phyloP scores from a whole-genome alignment of 2,888 invertebrate genomes.

The Lottia scabra region DNA sequence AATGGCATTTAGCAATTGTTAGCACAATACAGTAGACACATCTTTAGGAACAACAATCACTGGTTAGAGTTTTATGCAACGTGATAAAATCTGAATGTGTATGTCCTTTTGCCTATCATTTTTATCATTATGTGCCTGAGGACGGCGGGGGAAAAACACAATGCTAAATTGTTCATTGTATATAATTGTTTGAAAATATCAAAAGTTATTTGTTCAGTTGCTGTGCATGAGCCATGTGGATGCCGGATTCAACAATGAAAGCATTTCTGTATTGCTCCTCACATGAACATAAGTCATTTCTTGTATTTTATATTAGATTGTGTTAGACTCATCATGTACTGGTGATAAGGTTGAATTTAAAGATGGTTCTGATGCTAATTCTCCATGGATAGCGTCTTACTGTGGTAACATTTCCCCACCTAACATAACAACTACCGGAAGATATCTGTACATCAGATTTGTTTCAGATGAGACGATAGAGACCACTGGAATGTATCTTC shows the following conservation, averaged over 20 bases:
- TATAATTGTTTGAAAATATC: too few relatives aligned
- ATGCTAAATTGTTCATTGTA: too few relatives aligned
- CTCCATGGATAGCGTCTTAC: neutral
- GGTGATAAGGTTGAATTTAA: neutral
- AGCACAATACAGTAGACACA: too few relatives aligned
- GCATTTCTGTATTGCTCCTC: neutral
- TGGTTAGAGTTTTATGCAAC: too few relatives aligned
- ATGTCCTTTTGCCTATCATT: too few relatives aligned
- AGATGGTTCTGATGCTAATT: neutral
- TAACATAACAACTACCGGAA: neutral
- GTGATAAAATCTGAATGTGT: too few relatives aligned
- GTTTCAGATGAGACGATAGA: neutral
- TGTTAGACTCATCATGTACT: neutral
- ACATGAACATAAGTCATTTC: neutral
- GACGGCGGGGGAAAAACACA: too few relatives aligned
- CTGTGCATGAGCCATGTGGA: too few relatives aligned
- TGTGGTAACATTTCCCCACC: neutral
- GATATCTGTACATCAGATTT: neutral
- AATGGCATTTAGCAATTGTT: too few relatives aligned
- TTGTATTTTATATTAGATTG: neutral
- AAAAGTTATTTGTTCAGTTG: too few relatives aligned
- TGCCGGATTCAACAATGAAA: neutral
- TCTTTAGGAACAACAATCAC: too few relatives aligned
- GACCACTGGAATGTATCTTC: neutral
- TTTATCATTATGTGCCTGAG: too few relatives aligned